These are phyloP conservation scores for Saccostrea cuccullata DNA, from an alignment of 1,140 invertebrate genomes.

Conservation along the genomic window DNA sequence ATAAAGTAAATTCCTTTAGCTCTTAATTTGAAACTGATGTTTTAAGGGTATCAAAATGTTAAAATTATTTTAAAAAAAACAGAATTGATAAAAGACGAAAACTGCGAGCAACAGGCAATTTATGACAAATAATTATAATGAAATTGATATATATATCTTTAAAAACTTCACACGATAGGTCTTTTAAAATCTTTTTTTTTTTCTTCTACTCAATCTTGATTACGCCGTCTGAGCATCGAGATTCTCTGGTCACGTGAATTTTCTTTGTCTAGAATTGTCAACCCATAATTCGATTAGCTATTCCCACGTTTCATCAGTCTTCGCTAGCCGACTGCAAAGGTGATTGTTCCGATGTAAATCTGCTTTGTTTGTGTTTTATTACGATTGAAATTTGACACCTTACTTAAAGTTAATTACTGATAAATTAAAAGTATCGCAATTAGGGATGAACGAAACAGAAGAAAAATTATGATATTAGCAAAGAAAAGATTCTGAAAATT, in stretches of 20 bases:
- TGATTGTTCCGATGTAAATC: not conserved
- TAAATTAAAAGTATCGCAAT: too few relatives aligned
- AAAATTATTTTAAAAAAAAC: too few relatives aligned
- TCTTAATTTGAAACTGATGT: too few relatives aligned
- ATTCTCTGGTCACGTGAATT: not conserved
- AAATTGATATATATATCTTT: not conserved
- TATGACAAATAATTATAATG: not conserved
- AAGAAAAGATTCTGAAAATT: too few relatives aligned
- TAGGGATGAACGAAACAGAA: too few relatives aligned
- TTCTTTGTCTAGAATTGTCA: not conserved
- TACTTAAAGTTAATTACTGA: not conserved
- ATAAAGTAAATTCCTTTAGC: too few relatives aligned
- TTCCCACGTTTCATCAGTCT: not conserved
- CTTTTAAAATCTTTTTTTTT: not conserved
- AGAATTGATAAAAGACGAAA: not conserved
- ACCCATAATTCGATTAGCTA: not conserved
- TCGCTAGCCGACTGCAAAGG: not conserved
- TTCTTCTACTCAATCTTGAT: slow-evolving; percentile 5
- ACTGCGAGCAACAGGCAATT: not conserved
- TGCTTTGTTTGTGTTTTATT: not conserved
- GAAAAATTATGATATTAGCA: too few relatives aligned
- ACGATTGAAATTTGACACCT: slow-evolving; percentile 11
- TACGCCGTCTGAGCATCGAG: not conserved
- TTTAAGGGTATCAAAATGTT: too few relatives aligned
- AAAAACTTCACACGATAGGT: not conserved